Evolutionary conservation across 2,888 invertebrate species (phyloP), one percentile per base, ranked within the genome.

Genomic region (Hyposoter dolosus): DNA sequence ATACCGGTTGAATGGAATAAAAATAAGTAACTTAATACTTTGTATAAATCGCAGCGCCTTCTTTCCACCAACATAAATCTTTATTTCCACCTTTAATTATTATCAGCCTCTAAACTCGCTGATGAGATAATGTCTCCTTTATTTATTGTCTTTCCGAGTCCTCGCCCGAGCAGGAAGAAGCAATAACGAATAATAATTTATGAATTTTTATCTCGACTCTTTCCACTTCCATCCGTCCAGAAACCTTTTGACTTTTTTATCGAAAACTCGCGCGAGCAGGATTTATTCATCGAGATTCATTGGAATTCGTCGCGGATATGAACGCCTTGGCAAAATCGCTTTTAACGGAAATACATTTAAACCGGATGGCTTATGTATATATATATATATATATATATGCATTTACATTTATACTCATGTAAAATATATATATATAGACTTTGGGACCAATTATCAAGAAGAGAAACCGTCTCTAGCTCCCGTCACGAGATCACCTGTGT

Each of bases 401-500:
- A 47, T 40, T 35, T 35, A 35, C 56, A 40, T 32, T 12, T 56
- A 56, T 23, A 56, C 47, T 47, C 12, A 17, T 47, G 17, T 15
- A 47, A 47, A 47, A 35, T 1, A 40, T 10, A 53, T 10, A 53
- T 56, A 60, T 35, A 45, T 63, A 77, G 28, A 80, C 56, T 19
- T 53, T 28, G 65, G 66, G 56, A 81, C 81, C 84, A 84, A 84
- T 84, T 84, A 84, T 56, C 77, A 12, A 74, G 84, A 74, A 78
- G 82, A 84, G 84, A 84, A 84, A 84, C 77, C 84, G 82, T 82
- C 77, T 69, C 65, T 47, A 71, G 69, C 75, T 32, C 17, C 72
- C 71, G 84, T 82, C 84, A 85, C 84, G 84, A 85, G 84, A 85
- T 78, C 84, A 78, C 43, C 77, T 68, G 84, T 40, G 40, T 84